Percentiles rank a stretch among this genome's conserved stretches.
Evolutionary conservation across 2,888 invertebrate genomes (phyloP).

Genomic region (Tetragnatha montana): DNA sequence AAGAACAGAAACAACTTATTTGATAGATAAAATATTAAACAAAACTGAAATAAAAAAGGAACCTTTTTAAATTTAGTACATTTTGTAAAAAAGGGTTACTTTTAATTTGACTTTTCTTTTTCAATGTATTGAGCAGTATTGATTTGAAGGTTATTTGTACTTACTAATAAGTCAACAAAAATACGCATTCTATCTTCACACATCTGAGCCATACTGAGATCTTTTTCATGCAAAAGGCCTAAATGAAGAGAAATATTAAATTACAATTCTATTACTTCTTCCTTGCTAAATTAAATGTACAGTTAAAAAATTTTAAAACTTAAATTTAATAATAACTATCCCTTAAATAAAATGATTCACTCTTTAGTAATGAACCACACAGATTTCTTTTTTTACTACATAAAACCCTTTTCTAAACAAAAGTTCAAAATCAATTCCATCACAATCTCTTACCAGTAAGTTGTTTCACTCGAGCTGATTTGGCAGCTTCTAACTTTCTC

Average conservation of each 20-base stretch:
- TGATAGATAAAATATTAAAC: neutral
- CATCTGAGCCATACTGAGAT: slow-evolving; percentile 88
- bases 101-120: no score
- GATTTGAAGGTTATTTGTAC: neutral
- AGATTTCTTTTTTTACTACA: no score
- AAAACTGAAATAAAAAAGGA: neutral
- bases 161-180: slow-evolving; percentile 80
- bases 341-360: no score
- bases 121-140: neutral
- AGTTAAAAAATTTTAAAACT: no score
- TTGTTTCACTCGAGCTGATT: slow-evolving; percentile 86
- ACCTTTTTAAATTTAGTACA: no score
- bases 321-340: no score
- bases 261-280: no score
- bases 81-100: neutral
- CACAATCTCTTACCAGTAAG: slow-evolving; percentile 82
- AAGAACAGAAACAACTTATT: no score
- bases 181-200: slow-evolving; percentile 92
- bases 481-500: slow-evolving; percentile 84
- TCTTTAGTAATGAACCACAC: no score
- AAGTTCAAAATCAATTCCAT: neutral
- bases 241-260: slow-evolving; percentile 25
- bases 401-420: neutral
- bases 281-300: no score
- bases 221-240: slow-evolving; percentile 91